These are phyloP conservation scores for Nemapogon koenigi DNA, from an alignment of 2,888 invertebrate species.

Conservation along the genomic window DNA sequence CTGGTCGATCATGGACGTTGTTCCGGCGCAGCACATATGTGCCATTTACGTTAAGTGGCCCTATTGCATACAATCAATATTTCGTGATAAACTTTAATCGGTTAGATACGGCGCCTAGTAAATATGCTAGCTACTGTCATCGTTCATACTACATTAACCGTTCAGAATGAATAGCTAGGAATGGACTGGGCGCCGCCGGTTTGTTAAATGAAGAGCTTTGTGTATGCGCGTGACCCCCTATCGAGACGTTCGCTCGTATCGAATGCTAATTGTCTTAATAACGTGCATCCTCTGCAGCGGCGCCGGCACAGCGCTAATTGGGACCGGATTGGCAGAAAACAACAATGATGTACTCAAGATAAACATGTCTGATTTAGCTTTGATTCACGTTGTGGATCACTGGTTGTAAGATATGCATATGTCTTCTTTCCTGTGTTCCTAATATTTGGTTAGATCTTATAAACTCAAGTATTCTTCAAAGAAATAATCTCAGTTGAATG, in stretches of 20 bases:
- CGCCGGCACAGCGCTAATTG: constrained; percentile 25
- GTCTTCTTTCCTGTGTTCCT: too few relatives aligned
- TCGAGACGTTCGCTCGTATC: constrained; percentile 23
- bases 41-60: constrained; percentile 1
- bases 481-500: too few relatives aligned
- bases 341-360: constrained; percentile 4
- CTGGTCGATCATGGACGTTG: not conserved
- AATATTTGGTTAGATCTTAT: too few relatives aligned
- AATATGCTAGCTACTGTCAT: too few relatives aligned
- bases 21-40: constrained; percentile 2
- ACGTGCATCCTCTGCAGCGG: constrained; percentile 37
- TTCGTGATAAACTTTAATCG: too few relatives aligned
- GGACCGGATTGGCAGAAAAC: constrained; percentile 7
- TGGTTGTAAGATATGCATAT: constrained; percentile 2
- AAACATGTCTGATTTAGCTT: constrained; percentile 2
- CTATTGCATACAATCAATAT: too few relatives aligned
- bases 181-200: too few relatives aligned
- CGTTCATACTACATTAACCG: too few relatives aligned
- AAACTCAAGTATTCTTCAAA: too few relatives aligned
- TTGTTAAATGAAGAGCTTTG: constrained; percentile 6
- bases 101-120: too few relatives aligned
- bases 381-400: not conserved
- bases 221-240: constrained; percentile 13
- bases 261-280: constrained; percentile 49
- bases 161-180: too few relatives aligned